Conservation (phyloP, 2,113 vertebrate species). For the Opisthocomus hoazin region DNA sequence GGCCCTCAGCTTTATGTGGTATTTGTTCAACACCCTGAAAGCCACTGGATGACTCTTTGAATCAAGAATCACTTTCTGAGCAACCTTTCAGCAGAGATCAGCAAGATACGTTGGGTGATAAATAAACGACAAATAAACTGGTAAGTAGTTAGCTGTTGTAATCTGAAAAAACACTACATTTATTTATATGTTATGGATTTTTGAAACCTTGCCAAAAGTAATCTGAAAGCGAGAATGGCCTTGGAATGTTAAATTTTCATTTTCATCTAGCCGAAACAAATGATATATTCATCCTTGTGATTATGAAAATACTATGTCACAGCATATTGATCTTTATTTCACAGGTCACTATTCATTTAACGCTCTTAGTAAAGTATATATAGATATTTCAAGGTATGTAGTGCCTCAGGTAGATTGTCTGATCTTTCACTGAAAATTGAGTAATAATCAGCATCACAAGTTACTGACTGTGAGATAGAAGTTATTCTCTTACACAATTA, state of each 20-base stretch:
- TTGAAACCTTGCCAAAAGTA: slow-evolving; percentile 51
- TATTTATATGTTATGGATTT: neutral
- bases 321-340: slow-evolving; percentile 39
- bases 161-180: neutral
- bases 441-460: slow-evolving; percentile 60
- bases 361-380: slow-evolving; percentile 52
- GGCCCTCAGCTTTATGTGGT: neutral
- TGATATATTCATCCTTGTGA: slow-evolving; percentile 39
- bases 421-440: slow-evolving; percentile 61
- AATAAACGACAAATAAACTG: neutral
- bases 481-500: slow-evolving; percentile 69
- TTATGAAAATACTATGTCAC: slow-evolving; percentile 54
- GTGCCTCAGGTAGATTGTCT: slow-evolving; percentile 9
- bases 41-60: neutral
- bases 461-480: slow-evolving; percentile 60
- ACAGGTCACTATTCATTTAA: slow-evolving; percentile 40
- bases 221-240: slow-evolving; percentile 33
- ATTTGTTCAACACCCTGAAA: neutral
- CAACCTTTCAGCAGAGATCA: neutral
- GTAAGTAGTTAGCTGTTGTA: neutral
- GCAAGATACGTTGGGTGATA: neutral
- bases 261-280: slow-evolving; percentile 61
- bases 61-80: neutral
- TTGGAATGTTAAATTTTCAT: slow-evolving; percentile 46
- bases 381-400: slow-evolving; percentile 47